These are phyloP conservation scores for Rhinopomastus cyanomelas DNA, from an alignment of 2,113 vertebrate genomes.

Conservation along the genomic window DNA sequence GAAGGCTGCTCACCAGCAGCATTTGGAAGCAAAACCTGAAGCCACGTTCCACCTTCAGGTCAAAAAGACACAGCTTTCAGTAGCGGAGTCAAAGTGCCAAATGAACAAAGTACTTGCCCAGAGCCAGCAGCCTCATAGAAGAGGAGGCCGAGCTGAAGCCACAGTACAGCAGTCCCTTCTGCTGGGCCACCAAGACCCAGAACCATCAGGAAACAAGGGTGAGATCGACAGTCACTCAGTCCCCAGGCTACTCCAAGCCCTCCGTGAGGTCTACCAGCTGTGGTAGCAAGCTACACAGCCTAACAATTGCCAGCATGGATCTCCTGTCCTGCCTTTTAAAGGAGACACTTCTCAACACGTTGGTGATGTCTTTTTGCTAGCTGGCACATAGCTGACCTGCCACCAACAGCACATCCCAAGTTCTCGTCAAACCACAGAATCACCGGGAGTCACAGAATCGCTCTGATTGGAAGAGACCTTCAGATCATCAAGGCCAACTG, in stretches of 20 bases:
- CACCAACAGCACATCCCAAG: background rate
- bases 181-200: background rate
- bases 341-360: background rate
- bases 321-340: background rate
- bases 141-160: background rate
- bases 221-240: background rate
- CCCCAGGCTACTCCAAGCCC: background rate
- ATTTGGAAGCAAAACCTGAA: background rate
- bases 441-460: background rate
- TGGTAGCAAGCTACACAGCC: background rate
- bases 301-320: background rate
- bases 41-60: background rate
- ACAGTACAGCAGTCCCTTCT: background rate
- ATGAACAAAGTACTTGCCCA: background rate
- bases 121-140: background rate
- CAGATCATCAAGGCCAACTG: too few species aligned
- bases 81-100: background rate
- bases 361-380: background rate
- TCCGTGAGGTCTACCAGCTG: background rate
- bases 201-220: background rate
- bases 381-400: background rate
- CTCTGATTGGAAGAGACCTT: too few species aligned
- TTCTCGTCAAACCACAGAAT: background rate
- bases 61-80: background rate
- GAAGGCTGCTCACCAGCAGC: background rate